Base-by-base conservation (phyloP, 1,140 invertebrate species). In the Drosophila hydei region DNA sequence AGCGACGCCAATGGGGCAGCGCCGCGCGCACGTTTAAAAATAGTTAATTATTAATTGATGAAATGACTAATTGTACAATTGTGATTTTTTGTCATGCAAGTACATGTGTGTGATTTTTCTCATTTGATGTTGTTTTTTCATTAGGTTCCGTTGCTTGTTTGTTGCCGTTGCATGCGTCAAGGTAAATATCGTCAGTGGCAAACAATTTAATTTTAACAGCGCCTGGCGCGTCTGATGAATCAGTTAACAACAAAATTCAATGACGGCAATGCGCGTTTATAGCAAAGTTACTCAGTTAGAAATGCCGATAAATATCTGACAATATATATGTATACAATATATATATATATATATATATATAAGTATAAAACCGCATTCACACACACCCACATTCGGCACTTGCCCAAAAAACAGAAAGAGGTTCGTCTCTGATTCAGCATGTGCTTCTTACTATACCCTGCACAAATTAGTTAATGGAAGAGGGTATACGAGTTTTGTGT, bases 61-160 rank as follows among this genome's bases (percentile, higher is more conserved):
- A 71, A 87, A 77, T 85, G 81, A 87, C 80, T 87, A 85, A 85
- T 85, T 85, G 81, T 77, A 59, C 80, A 83, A 84, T 79, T 84
- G 48, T 45, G 62, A 63, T 78, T 77, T 63, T 61, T 63, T 27
- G 59, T 43, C 50, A 30, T 61, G n/a, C n/a, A n/a, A n/a, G n/a
- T n/a, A n/a, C n/a, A n/a, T n/a, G n/a, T n/a, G 14, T 23, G 18
- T 40, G 12, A 11, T 38, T 67, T 56, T 36, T 43, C n/a, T 52
- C 30, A 14, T 50, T 11, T 50, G 33, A 21, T 45, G 18, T 40
- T 61, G 43, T 54, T 40, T 52, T 63, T 40, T 72, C 8, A 43
- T 18, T 56, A 45, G 25, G 19, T 50, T 51, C 23, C 23, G 55
- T 16, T 50, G 12, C 16, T 25, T 36, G 19, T 12, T 47, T 21